Evolutionary conservation across 2,888 invertebrate genomes (phyloP).

Genomic region (Hirudinaria manillensis): DNA sequence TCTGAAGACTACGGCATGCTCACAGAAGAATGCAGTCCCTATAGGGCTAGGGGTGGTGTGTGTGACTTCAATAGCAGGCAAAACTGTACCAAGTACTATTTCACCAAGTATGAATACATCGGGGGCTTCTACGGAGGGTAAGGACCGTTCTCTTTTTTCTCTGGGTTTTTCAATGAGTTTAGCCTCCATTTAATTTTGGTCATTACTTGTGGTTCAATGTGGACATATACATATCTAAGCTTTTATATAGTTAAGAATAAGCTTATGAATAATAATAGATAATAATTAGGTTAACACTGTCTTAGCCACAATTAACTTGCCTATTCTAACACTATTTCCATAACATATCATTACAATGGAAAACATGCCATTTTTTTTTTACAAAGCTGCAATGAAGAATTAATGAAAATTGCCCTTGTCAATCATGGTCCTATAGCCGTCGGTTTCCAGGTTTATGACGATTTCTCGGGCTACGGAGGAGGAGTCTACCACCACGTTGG

Average conservation of each 20-base stretch:
- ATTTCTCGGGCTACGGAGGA: conserved; percentile 47
- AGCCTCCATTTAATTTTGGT: no score
- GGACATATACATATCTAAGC: no score
- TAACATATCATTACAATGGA: no score
- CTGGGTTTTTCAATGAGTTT: no score
- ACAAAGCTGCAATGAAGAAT: conserved; percentile 54
- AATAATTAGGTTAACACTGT: no score
- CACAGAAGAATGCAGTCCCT: conserved; percentile 56
- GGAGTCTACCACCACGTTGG: conserved; percentile 56
- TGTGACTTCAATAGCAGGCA: conserved; percentile 47
- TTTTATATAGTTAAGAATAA: no score
- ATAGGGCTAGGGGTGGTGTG: conserved; percentile 53
- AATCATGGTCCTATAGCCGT: conserved; percentile 56
- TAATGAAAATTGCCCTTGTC: conserved; percentile 55
- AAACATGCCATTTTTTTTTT: no score
- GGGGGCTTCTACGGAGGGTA: conserved; percentile 57
- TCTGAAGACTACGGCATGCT: conserved; percentile 56
- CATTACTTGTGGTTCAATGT: no score
- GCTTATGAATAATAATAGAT: no score
- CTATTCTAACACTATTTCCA: no score
- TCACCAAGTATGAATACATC: conserved; percentile 56
- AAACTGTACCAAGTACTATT: conserved; percentile 53
- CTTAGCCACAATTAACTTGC: no score
- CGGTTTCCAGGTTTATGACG: conserved; percentile 56
- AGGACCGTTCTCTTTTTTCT: conserved; percentile 32